These are phyloP conservation scores for Thecocarcelia acutangulata DNA, from an alignment of 2,888 invertebrate genomes.

Conservation along the genomic window DNA sequence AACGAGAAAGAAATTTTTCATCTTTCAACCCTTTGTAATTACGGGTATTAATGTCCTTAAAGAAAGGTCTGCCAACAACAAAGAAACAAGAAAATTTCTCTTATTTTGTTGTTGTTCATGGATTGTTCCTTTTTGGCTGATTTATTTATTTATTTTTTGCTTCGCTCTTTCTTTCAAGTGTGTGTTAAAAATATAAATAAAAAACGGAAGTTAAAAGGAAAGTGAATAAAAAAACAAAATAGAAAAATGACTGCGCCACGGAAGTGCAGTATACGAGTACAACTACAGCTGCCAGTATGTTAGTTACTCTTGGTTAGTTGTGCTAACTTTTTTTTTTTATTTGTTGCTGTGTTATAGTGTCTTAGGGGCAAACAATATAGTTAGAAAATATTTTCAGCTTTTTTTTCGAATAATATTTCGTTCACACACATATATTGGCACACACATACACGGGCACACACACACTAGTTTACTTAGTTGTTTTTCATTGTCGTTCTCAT, in stretches of 20 bases:
- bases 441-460: no score
- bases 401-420: neutral
- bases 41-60: neutral
- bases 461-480: slow-evolving; percentile 31
- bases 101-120: slow-evolving; percentile 43
- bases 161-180: neutral
- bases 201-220: slow-evolving; percentile 57
- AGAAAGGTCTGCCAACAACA: slow-evolving; percentile 23
- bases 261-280: slow-evolving; percentile 62
- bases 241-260: slow-evolving; percentile 66
- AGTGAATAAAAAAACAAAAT: slow-evolving; percentile 37
- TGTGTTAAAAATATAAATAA: slow-evolving; percentile 43
- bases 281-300: slow-evolving; percentile 40
- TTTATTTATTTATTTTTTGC: neutral
- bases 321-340: slow-evolving; percentile 1
- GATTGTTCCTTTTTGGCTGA: neutral
- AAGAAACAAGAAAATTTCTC: slow-evolving; percentile 48
- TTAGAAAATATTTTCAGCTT: slow-evolving; percentile 1
- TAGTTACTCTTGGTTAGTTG: slow-evolving; percentile 47
- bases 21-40: no score
- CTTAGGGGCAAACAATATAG: slow-evolving; percentile 45
- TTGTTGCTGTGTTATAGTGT: neutral
- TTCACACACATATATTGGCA: neutral
- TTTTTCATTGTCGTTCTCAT: slow-evolving; percentile 46
- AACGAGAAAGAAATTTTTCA: no score